Conservation (phyloP, 1,140 invertebrate species). For the Dinoponera quadriceps region DNA sequence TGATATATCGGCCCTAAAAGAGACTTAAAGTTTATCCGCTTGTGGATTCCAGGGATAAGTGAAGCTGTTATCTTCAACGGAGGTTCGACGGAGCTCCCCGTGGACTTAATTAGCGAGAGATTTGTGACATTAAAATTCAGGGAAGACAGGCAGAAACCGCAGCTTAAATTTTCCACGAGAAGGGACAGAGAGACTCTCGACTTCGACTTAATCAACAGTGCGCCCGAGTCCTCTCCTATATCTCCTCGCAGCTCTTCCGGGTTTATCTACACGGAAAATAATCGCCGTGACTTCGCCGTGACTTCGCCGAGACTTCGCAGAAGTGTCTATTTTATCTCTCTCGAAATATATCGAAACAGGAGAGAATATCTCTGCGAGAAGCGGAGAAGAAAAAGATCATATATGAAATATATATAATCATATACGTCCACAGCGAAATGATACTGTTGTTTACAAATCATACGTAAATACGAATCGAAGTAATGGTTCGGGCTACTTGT, state of each 20-base stretch:
- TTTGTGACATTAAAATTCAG: background rate
- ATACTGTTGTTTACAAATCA: too few relatives aligned
- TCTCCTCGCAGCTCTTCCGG: background rate
- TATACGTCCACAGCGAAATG: too few relatives aligned
- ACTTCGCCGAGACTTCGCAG: slow-evolving; percentile 11
- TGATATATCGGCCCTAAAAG: slow-evolving; percentile 9
- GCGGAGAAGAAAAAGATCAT: background rate
- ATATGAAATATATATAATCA: too few relatives aligned
- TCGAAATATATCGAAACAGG: background rate
- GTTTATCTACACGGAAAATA: background rate
- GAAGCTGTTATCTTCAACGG: background rate
- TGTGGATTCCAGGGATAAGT: slow-evolving; percentile 6
- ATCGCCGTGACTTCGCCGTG: background rate
- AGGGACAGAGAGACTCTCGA: background rate
- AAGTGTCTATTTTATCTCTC: background rate
- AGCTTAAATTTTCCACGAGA: background rate
- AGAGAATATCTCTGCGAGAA: background rate
- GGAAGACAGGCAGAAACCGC: too few relatives aligned
- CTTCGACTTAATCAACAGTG: too few relatives aligned
- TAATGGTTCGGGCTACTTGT: too few relatives aligned
- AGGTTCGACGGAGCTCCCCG: background rate
- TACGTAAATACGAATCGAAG: too few relatives aligned
- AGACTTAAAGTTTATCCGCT: slow-evolving; percentile 36
- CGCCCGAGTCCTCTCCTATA: too few relatives aligned
- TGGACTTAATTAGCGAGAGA: background rate